A percentile compares a stretch with the other conserved stretches of the same genome.
Conservation (phyloP, 64 coral and sea anemone genomes). For the Porites lutea region DNA sequence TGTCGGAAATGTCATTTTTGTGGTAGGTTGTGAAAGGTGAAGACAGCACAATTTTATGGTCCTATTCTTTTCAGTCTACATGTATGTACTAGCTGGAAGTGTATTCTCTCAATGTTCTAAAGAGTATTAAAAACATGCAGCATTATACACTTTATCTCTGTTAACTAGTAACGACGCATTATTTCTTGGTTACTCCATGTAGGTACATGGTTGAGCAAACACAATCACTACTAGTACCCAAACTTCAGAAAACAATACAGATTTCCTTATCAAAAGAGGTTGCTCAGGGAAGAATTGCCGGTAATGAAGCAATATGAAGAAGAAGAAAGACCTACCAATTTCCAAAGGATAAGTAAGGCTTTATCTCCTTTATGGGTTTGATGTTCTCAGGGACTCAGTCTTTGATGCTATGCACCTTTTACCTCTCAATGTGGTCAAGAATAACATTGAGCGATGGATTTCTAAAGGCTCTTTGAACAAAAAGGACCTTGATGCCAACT, state of each 20-base stretch:
- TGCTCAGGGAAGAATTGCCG: not conserved
- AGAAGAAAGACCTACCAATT: slow-evolving; percentile 11
- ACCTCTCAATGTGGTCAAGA: slow-evolving; percentile 51
- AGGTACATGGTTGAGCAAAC: not conserved
- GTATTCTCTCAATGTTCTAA: not conserved
- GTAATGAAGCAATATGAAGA: slow-evolving; percentile 20
- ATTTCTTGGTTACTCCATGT: slow-evolving; percentile 8
- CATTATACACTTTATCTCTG: not conserved
- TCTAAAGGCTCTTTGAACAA: slow-evolving; percentile 13
- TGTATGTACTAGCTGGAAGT: slow-evolving; percentile 6
- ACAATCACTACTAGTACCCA: slow-evolving; percentile 18
- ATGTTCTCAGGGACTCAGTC: not conserved
- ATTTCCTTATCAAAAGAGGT: not conserved
- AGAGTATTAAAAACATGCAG: not conserved
- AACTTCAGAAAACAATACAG: slow-evolving; percentile 30
- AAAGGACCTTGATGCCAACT: not conserved
- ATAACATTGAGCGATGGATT: slow-evolving; percentile 33
- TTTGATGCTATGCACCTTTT: slow-evolving; percentile 48
- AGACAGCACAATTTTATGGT: not conserved
- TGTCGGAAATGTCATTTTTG: slow-evolving; percentile 36
- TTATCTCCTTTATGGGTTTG: slow-evolving; percentile 56
- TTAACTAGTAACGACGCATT: not conserved
- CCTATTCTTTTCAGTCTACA: slow-evolving; percentile 10
- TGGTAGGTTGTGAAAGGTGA: slow-evolving; percentile 4
- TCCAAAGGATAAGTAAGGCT: not conserved